These are phyloP conservation scores for Leptarthrus brevirostris DNA, from an alignment of 2,888 invertebrate species.

Conservation along the genomic window DNA sequence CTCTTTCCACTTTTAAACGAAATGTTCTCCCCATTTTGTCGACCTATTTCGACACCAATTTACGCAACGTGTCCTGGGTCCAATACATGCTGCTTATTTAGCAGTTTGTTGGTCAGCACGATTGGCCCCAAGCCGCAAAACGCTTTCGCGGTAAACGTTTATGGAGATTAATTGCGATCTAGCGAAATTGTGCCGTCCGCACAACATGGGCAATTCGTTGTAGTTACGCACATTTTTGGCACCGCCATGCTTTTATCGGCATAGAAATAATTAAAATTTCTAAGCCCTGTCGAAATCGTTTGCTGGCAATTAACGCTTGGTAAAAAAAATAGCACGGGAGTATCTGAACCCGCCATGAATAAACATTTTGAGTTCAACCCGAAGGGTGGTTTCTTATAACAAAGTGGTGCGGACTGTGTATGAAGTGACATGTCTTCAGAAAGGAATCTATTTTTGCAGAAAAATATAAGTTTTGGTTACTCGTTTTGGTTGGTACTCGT, in stretches of 20 bases:
- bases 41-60: conserved; percentile 46
- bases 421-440: too few relatives aligned
- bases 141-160: conserved; percentile 54
- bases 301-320: background rate
- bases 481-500: too few relatives aligned
- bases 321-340: background rate
- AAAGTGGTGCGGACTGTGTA: too few relatives aligned
- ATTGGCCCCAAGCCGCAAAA: conserved; percentile 53
- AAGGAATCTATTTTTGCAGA: too few relatives aligned
- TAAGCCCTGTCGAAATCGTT: background rate
- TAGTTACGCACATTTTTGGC: conserved; percentile 37
- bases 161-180: conserved; percentile 53
- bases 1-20: too few relatives aligned
- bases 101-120: conserved; percentile 40
- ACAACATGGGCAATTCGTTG: conserved; percentile 36
- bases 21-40: background rate
- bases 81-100: conserved; percentile 48
- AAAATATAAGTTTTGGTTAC: too few relatives aligned
- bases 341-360: conserved; percentile 5
- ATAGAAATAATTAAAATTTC: conserved; percentile 39
- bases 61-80: conserved; percentile 51
- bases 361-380: too few relatives aligned
- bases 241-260: conserved; percentile 22
- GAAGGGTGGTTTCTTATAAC: too few relatives aligned
- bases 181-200: conserved; percentile 31